Evolutionary conservation across 1,140 invertebrate species (phyloP), one percentile per base, ranked within the genome.

Genomic region (Drosophila ercepeae): DNA sequence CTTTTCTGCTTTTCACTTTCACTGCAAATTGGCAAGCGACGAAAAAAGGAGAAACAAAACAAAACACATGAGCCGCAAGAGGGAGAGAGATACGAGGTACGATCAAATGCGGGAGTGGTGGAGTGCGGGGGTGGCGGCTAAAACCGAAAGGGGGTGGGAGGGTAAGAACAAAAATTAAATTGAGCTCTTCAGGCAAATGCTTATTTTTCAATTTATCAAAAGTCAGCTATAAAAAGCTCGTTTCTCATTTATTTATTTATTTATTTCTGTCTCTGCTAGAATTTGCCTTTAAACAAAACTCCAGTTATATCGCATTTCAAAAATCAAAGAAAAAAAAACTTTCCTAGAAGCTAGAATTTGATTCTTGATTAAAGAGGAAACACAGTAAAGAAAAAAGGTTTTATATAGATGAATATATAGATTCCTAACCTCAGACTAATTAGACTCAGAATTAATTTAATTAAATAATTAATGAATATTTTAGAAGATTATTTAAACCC

Each of bases 1-100:
- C 63, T 29, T n/a, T n/a, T n/a, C n/a, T n/a, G n/a, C 41, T 53
- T 68, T 68, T 68, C 64, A 68, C 64, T 68, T 68, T 68, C 64
- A 68, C 64, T 68, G 64, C 48, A 68, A 68, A 68, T 68, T 68
- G 64, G 64, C 64, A 68, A 54, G 39, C 45, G 27, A 32, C 63
- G 39, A 67, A 70, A 68, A 67, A 49, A 48, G 32, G 48, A 49
- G 11, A 25, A 11, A 63, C 52, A 34, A 65, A 44, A 53, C 39
- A 67, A 64, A 64, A 52, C 49, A 70, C 27, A 55, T 36, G 48
- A 57, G 29, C 29, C 29, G 29, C 29, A 9, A 11, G 29, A 11
- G 29, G n/a, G 32, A 34, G 32, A 34, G 32, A n/a, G 11, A n/a
- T n/a, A n/a, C 7, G 32, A 34, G 13, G 4, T 4, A 14, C 3